These are phyloP conservation scores for Amphiprion percula DNA, from an alignment of 2,113 vertebrate genomes.

Conservation along the genomic window DNA sequence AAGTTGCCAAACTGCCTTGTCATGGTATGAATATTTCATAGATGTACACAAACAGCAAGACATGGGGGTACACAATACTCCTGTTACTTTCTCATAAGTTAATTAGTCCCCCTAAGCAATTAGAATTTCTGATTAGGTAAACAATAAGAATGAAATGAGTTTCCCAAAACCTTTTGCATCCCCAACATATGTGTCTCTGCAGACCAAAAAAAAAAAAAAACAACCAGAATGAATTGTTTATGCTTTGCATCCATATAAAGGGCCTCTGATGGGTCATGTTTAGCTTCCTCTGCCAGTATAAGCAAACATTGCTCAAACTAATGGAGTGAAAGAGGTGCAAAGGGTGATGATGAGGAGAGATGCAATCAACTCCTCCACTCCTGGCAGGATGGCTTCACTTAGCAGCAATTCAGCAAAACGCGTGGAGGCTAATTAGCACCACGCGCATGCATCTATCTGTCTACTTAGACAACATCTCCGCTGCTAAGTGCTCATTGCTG, in stretches of 20 bases:
- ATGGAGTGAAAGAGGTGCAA: conserved; percentile 11
- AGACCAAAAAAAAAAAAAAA: conserved; percentile 20
- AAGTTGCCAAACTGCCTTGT: conserved; percentile 61
- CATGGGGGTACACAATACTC: conserved; percentile 45
- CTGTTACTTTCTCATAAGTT: conserved; percentile 56
- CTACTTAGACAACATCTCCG: conserved; percentile 7
- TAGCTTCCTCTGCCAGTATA: conserved; percentile 14
- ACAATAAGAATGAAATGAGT: conserved; percentile 73
- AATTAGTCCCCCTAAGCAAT: conserved; percentile 67
- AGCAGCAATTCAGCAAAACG: conserved; percentile 7
- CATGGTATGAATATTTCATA: conserved; percentile 72
- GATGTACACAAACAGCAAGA: conserved; percentile 61
- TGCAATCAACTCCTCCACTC: conserved; percentile 18
- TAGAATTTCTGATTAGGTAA: conserved; percentile 71
- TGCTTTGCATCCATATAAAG: conserved; percentile 37
- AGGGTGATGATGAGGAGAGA: conserved; percentile 28
- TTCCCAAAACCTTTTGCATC: conserved; percentile 57
- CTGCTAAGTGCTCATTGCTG: not conserved
- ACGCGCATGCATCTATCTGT: conserved; percentile 15
- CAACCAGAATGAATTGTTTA: conserved; percentile 43
- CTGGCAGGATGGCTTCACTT: conserved; percentile 25
- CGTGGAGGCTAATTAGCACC: conserved; percentile 40
- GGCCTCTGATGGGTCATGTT: conserved; percentile 45
- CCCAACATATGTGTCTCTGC: conserved; percentile 50
- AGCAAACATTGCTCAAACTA: conserved; percentile 32